Base-by-base conservation (phyloP, 2,797 vertebrate species). In the Protonibea diacanthus region DNA sequence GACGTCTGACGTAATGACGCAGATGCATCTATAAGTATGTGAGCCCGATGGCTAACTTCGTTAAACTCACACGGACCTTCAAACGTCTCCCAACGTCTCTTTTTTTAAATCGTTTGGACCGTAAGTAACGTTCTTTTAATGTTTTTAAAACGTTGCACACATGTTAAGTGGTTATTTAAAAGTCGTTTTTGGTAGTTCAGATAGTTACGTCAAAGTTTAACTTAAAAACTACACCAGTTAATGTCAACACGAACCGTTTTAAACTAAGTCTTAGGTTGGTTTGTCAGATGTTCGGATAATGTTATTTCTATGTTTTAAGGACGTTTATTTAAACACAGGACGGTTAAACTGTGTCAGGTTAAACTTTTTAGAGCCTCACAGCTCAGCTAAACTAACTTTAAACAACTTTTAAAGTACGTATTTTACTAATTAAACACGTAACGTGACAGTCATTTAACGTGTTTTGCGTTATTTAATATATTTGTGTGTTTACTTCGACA, bases 111-210 rank as follows among this genome's bases (percentile, higher is more conserved):
- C n/a, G 0, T n/a, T 58, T 25, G 13, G 5, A 53, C 42, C 12
- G 86, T 85, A 65, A 88, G 83, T 83, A 44, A 4, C 20, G 3
- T 0, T 4, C 0, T 38, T 33, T 51, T 12, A 27, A 17, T 8
- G 9, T 5, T 47, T 42, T 6, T 18, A 1, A 8, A 6, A 25
- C 15, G 3, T 6, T 56, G 6, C 12, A n/a, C 0, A 17, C 4
- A 15, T 21, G 6, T 2, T 1, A 14, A 3, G 6, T 17, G 15
- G 6, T 7, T 8, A 0, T 8, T 58, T 4, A 18, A 21, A 51
- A 20, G 5, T 7, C 1, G 20, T 7, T 44, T 73, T 51, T 9
- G 0, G 3, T 13, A 23, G 13, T 8, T 17, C 6, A 67, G 1
- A 2, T 13, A 38, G 44, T 49, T 3, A 7, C 10, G 18, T n/a